These are phyloP conservation scores for Proteles cristata DNA, from an alignment of 2,113 vertebrate species.

Conservation along the genomic window DNA sequence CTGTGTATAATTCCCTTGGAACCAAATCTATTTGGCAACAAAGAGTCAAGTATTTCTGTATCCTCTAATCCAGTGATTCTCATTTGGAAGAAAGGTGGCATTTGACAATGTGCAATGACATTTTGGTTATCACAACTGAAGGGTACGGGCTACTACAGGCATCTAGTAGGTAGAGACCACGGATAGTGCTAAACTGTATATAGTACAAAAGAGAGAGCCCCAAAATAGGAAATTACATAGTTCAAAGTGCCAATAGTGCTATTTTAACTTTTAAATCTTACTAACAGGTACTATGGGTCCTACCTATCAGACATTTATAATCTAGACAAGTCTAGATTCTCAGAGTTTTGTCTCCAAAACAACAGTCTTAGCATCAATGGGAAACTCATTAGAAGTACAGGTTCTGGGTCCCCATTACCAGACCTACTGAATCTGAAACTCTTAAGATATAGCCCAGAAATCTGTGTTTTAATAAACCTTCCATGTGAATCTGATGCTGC, in stretches of 20 bases:
- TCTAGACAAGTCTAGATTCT: neutral
- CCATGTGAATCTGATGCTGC: neutral
- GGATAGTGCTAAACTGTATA: neutral
- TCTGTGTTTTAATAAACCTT: neutral
- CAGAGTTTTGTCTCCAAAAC: neutral
- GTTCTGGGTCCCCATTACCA: neutral
- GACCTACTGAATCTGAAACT: neutral
- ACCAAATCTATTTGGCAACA: neutral
- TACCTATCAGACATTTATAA: neutral
- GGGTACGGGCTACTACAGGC: rapidly evolving
- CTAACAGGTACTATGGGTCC: neutral
- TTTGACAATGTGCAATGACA: neutral
- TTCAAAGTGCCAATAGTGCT: neutral
- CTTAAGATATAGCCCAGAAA: neutral
- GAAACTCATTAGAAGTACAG: neutral
- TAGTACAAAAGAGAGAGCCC: neutral
- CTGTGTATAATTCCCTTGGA: neutral
- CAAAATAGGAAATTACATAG: neutral
- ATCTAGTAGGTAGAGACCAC: neutral
- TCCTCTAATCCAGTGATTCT: neutral
- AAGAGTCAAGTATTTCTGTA: neutral
- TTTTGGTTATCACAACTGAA: neutral
- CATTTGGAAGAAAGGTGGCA: rapidly evolving
- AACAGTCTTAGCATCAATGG: neutral
- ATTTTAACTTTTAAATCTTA: neutral